Evolutionary conservation across 2,888 invertebrate species (phyloP), one percentile per base, ranked within the genome.

Genomic region (Agrotis exclamationis): DNA sequence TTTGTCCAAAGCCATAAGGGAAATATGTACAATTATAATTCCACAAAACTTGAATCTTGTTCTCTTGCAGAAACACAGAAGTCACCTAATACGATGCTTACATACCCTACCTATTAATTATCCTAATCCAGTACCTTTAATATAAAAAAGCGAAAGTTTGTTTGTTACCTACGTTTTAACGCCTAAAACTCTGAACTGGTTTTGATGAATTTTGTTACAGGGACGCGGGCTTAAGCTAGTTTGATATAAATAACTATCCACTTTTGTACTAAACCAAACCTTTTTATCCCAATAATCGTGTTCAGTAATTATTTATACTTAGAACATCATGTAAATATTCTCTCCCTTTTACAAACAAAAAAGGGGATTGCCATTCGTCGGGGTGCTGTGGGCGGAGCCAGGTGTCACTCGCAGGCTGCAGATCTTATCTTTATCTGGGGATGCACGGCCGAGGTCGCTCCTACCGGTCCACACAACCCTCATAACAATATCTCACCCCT

Each of bases 331-430:
- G 79, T 56, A 56, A 56, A 33, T 73, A 85, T 76, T 67, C 50
- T 65, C 74, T 69, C 83, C 85, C 84, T 82, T 56, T 39, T 53
- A 82, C 87, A 87, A 89, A 89, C 88, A 91, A 91, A 90, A 89
- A 89, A 86, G 89, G 90, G 85, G 83, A 73, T 74, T 63, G 68
- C 68, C 50, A 76, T 72, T 81, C 86, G 87, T 84, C 76, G 83
- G 89, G 94, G 94, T 90, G 89, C 74, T 75, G 75, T 84, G 90
- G 96, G 96, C 94, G 95, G 91, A 89, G 95, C 94, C 94, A 93
- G 95, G 94, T 96, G 96, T 95, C 96, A 94, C 84, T 76, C 86
- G 91, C 96, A 95, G 87, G 87, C 88, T 87, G 88, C 89, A 90
- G 95, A 95, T 94, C 94, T 94, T 95, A 95, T 95, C 95, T 92